A percentile compares a stretch with the other conserved stretches of the same genome.
Conservation (phyloP, 1,140 invertebrate species). For the Philaenus spumarius region DNA sequence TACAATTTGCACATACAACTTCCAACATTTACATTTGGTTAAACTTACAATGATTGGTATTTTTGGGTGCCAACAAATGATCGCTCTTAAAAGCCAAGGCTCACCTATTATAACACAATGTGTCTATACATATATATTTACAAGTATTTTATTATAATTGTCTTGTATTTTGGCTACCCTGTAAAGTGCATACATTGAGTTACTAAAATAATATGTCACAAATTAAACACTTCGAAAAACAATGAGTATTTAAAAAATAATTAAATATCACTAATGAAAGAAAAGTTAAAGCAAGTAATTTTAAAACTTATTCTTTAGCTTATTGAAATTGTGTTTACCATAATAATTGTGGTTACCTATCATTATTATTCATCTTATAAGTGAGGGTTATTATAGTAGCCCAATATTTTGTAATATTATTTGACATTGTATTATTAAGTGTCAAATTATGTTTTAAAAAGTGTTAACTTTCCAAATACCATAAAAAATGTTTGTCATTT, state of each 20-base stretch:
- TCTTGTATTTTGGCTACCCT: conserved; percentile 17
- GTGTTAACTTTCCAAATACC: too few relatives aligned
- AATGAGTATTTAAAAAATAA: background rate
- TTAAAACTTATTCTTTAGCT: background rate
- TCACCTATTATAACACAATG: background rate
- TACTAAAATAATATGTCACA: background rate
- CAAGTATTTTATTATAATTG: conserved; percentile 3
- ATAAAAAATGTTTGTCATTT: too few relatives aligned
- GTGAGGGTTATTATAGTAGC: too few relatives aligned
- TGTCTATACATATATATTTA: conserved; percentile 9
- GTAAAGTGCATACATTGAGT: conserved; percentile 15
- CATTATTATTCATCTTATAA: too few relatives aligned
- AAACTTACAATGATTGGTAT: too few relatives aligned
- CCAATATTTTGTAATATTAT: too few relatives aligned
- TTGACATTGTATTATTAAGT: too few relatives aligned
- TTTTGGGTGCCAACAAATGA: too few relatives aligned
- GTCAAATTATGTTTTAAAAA: too few relatives aligned
- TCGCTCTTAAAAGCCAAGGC: background rate
- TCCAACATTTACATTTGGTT: background rate
- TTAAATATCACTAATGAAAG: too few relatives aligned
- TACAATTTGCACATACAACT: conserved; percentile 12
- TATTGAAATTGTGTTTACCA: background rate
- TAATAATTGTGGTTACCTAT: background rate
- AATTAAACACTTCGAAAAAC: too few relatives aligned
- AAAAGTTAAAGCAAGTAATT: background rate